These are phyloP conservation scores for Jaculus jaculus DNA, from an alignment of 2,113 vertebrate genomes.

Conservation along the genomic window DNA sequence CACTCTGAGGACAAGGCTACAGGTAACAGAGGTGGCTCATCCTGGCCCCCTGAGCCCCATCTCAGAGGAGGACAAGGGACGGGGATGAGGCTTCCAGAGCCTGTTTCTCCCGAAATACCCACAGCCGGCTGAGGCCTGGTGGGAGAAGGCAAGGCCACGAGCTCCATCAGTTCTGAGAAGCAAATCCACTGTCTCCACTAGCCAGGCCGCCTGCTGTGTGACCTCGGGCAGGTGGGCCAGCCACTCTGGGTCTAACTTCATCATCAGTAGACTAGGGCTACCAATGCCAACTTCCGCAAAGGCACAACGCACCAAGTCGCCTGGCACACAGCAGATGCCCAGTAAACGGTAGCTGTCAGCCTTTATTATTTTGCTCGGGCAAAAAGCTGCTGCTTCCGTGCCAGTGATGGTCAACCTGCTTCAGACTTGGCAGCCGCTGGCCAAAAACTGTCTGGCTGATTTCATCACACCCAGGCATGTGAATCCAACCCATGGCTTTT, in stretches of 20 bases:
- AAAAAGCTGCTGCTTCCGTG: neutral
- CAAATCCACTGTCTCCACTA: neutral
- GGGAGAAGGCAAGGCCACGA: neutral
- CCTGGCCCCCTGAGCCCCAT: neutral
- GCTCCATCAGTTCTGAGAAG: neutral
- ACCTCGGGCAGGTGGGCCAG: neutral
- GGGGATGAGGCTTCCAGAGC: rapidly evolving
- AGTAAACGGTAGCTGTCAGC: neutral
- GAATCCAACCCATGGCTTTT: neutral
- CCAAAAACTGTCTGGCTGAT: slow-evolving; percentile 1
- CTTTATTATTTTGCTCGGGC: neutral
- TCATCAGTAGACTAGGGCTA: neutral
- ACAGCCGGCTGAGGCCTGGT: too few relatives aligned
- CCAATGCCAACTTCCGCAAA: neutral
- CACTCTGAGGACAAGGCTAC: rapidly evolving
- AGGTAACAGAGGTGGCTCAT: neutral
- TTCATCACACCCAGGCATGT: neutral
- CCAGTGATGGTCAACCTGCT: neutral
- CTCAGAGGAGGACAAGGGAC: neutral
- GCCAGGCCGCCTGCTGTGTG: neutral
- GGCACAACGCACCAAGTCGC: neutral
- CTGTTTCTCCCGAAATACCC: neutral
- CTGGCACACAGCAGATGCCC: slow-evolving; percentile 41
- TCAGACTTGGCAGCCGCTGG: slow-evolving; percentile 4
- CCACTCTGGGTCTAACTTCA: neutral